phyloP scores from a whole-genome alignment of 2,797 vertebrate species.

The Muscicapa striata region DNA sequence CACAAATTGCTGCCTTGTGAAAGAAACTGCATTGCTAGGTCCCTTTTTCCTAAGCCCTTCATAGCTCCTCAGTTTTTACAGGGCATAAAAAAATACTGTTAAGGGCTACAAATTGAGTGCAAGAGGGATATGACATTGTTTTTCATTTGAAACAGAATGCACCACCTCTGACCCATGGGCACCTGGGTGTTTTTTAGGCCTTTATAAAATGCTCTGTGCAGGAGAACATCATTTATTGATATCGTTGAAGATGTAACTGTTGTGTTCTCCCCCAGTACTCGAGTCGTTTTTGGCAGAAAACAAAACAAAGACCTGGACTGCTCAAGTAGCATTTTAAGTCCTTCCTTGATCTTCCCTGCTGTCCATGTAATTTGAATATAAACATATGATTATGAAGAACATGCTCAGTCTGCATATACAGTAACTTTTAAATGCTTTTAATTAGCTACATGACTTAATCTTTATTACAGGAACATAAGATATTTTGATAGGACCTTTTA shows the following conservation, averaged over 20 bases:
- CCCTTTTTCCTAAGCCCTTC: not conserved
- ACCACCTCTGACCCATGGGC: not conserved
- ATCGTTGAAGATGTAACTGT: not conserved
- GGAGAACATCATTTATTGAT: not conserved
- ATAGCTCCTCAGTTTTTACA: not conserved
- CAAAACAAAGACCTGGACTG: not conserved
- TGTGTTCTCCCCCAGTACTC: not conserved
- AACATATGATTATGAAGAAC: not conserved
- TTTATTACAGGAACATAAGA: not conserved
- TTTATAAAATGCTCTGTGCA: not conserved
- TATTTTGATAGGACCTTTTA: not conserved
- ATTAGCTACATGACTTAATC: not conserved
- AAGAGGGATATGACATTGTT: not conserved
- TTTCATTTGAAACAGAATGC: constrained; percentile 17
- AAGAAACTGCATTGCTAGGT: not conserved
- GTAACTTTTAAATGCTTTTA: not conserved
- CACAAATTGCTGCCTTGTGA: not conserved
- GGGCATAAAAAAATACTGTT: not conserved
- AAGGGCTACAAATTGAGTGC: not conserved
- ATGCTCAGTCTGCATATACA: not conserved
- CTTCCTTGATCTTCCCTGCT: not conserved
- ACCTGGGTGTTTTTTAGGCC: not conserved
- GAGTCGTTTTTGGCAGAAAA: not conserved
- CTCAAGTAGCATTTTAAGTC: not conserved
- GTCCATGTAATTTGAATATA: not conserved